Conservation (phyloP, 2,888 invertebrate species). For the Maniola hyperantus region DNA sequence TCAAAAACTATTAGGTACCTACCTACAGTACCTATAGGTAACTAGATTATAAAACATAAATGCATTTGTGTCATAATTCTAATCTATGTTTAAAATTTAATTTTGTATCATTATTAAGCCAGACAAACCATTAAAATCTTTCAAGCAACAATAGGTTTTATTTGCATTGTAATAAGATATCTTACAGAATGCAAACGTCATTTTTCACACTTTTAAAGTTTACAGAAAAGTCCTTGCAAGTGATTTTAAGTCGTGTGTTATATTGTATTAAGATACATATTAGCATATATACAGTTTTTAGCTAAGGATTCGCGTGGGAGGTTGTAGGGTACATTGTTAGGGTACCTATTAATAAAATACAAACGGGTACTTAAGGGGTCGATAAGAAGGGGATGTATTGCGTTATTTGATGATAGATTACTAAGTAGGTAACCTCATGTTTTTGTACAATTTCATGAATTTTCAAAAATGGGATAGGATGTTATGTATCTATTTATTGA, state of each 20-base stretch:
- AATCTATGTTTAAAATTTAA: constrained; percentile 28
- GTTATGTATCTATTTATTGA: not conserved
- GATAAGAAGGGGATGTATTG: constrained; percentile 30
- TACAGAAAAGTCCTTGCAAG: not conserved
- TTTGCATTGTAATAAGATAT: not conserved
- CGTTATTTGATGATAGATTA: constrained; percentile 29
- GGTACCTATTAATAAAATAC: constrained; percentile 36
- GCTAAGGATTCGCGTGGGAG: constrained; percentile 2
- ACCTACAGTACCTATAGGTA: no score
- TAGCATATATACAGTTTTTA: not conserved
- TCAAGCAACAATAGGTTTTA: constrained; percentile 3
- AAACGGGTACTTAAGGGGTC: constrained; percentile 23
- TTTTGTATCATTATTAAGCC: constrained; percentile 18
- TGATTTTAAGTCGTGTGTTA: not conserved
- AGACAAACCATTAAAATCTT: not conserved
- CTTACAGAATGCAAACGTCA: not conserved
- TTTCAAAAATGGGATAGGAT: not conserved
- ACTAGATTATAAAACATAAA: not conserved
- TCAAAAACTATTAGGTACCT: not conserved
- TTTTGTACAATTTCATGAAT: constrained; percentile 14
- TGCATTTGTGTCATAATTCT: constrained; percentile 25
- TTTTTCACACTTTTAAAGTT: not conserved
- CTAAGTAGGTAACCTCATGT: constrained; percentile 23
- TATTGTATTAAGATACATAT: constrained; percentile 1
- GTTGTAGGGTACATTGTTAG: constrained; percentile 32